Base-by-base conservation (phyloP, 2,113 vertebrate genomes). In the Pongo abelii region DNA sequence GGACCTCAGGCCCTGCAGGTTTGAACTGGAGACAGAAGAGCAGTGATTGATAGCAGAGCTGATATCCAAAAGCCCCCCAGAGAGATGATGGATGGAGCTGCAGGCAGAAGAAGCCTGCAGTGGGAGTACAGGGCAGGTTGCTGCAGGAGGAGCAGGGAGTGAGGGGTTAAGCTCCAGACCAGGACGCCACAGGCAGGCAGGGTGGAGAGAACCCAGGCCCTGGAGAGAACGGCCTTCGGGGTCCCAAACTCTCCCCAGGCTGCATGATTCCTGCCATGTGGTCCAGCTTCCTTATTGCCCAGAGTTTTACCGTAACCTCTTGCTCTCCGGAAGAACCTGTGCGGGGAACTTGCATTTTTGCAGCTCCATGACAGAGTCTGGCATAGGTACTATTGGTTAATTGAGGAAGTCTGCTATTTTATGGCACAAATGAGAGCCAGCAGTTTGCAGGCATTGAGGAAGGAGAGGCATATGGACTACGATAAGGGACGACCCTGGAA, bases 391-490 rank as follows among this genome's bases (percentile, higher is more conserved):
- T 81, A 12, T 61, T 89, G 87, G 32, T 93, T 83, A 85, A 96
- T 72, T 78, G 95, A 93, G 89, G 93, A 95, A 96, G 90, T 77
- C 69, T 72, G n/a, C 70, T 35, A 35, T 12, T 74, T 57, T 2
- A 6, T 7, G 17, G 57, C n/a, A 27, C 67, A 96, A 91, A 79
- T 9, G 5, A 67, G 89, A 75, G 59, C 81, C 16, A 94, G 52
- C 1, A 0, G 5, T 48, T 93, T 27, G 48, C 14, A 32, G 52
- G 11, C n/a, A 38, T 61, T 69, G 50, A 86, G 64, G 81, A 94
- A 95, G 46, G 30, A 79, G 3, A 57, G 43, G 25, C 64, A 20
- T 6, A 83, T 25, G 9, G 52, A 46, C 1, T 13, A 1, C 14
- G 79, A 46, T 78, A 92, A 89, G 32, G 30, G 2, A 2, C 0